Percentiles rank a stretch among this genome's conserved stretches.
phyloP scores from a whole-genome alignment of 2,113 vertebrate species.

The Malurus elegans region DNA sequence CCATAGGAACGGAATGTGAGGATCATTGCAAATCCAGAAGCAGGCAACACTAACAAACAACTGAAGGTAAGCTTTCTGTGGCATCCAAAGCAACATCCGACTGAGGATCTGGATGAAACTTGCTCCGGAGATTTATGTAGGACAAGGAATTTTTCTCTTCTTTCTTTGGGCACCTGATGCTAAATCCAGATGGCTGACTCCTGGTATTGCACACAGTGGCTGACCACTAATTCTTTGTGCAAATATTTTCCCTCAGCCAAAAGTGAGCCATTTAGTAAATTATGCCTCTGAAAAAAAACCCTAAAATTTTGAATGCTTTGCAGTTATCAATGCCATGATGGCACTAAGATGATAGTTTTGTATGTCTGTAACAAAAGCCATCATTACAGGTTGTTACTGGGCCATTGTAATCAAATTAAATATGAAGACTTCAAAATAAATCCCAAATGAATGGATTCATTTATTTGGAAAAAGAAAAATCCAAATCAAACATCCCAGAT shows the following conservation, averaged over 20 bases:
- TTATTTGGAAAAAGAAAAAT: neutral
- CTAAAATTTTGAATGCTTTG: neutral
- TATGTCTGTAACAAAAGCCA: neutral
- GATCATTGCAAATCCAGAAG: slow-evolving; percentile 30
- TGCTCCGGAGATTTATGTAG: slow-evolving; percentile 1
- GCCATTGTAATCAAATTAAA: neutral
- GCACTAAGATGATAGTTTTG: neutral
- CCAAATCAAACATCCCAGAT: neutral
- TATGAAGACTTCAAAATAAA: neutral
- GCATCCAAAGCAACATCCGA: neutral
- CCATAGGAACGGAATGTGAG: neutral
- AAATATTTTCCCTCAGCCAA: slow-evolving; percentile 20
- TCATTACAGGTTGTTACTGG: neutral
- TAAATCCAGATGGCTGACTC: slow-evolving; percentile 26
- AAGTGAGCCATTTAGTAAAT: neutral
- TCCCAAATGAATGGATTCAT: neutral
- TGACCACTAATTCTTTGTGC: slow-evolving; percentile 9
- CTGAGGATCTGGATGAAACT: neutral
- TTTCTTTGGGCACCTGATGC: neutral
- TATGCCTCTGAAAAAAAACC: neutral
- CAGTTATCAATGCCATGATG: neutral
- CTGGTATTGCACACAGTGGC: neutral
- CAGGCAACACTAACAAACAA: neutral
- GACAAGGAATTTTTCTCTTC: slow-evolving; percentile 33
- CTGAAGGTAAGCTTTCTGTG: neutral